Evolutionary conservation across 2,113 vertebrate species (phyloP).

Genomic region (Pelvicachromis taeniatus): DNA sequence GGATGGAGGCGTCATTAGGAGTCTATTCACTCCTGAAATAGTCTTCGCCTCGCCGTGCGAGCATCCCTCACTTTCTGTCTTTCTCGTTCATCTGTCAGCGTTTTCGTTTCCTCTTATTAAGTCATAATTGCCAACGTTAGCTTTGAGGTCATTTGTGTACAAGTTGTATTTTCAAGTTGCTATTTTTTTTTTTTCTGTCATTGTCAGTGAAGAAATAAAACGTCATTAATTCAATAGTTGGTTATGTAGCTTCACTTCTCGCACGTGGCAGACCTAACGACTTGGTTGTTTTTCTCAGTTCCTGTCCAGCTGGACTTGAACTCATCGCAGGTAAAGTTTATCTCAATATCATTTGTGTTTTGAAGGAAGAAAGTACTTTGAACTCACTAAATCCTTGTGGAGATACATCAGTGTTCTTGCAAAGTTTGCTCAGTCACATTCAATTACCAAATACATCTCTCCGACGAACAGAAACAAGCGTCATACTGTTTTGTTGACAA

Average conservation of each 20-base stretch:
- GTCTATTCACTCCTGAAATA: slow-evolving; percentile 40
- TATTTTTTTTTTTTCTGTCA: accelerated
- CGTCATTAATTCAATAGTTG: background rate
- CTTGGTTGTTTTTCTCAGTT: background rate
- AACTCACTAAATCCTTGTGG: background rate
- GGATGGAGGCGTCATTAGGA: slow-evolving; percentile 44
- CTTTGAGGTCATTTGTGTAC: background rate
- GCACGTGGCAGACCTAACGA: background rate
- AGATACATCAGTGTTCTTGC: background rate
- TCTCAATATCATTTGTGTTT: background rate
- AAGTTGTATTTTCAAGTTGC: background rate
- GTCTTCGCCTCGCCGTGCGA: background rate
- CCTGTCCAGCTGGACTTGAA: background rate
- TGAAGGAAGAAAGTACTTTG: background rate
- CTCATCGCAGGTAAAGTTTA: background rate
- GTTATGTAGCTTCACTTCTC: background rate
- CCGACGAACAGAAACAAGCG: background rate
- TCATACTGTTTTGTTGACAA: background rate
- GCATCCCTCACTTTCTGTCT: background rate
- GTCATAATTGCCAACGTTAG: background rate
- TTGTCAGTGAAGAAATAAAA: background rate
- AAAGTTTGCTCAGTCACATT: background rate
- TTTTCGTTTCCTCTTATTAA: background rate
- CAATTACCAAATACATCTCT: background rate
- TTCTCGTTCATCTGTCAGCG: background rate